phyloP scores from a whole-genome alignment of 2,113 vertebrate genomes.

The Lophius piscatorius region DNA sequence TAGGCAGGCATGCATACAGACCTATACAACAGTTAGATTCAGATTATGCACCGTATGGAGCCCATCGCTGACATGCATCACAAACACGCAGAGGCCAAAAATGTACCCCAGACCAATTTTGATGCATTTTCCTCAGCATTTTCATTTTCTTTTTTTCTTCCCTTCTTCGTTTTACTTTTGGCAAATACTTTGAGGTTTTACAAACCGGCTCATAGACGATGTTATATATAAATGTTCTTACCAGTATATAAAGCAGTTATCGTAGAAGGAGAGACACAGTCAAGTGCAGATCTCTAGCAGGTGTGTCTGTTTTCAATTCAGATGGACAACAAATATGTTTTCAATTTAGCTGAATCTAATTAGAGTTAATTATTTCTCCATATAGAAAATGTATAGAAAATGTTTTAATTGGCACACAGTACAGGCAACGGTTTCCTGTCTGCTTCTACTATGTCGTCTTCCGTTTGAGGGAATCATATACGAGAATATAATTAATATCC shows the following conservation, averaged over 20 bases:
- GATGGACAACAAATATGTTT: neutral
- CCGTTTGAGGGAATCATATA: constrained; percentile 39
- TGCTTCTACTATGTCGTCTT: constrained; percentile 7
- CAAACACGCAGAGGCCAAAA: constrained; percentile 9
- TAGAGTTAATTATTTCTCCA: too few relatives aligned
- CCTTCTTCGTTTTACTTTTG: too few relatives aligned
- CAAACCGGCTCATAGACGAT: too few relatives aligned
- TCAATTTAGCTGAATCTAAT: too few relatives aligned
- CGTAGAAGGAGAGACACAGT: too few relatives aligned
- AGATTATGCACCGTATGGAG: constrained; percentile 33
- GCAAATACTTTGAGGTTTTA: too few relatives aligned
- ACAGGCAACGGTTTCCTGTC: constrained; percentile 16
- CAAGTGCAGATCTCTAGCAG: too few relatives aligned
- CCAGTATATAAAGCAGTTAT: too few relatives aligned
- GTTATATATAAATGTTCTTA: too few relatives aligned
- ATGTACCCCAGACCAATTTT: neutral
- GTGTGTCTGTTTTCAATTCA: neutral
- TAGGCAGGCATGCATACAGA: constrained; percentile 54
- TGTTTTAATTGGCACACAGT: constrained; percentile 21
- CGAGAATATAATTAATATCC: constrained; percentile 53
- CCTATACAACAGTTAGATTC: constrained; percentile 13
- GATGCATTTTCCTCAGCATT: neutral
- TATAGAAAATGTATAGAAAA: too few relatives aligned
- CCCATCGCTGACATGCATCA: constrained; percentile 20
- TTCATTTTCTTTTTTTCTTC: neutral